Conservation (phyloP, 2,113 vertebrate species). For the Montifringilla adamsi region DNA sequence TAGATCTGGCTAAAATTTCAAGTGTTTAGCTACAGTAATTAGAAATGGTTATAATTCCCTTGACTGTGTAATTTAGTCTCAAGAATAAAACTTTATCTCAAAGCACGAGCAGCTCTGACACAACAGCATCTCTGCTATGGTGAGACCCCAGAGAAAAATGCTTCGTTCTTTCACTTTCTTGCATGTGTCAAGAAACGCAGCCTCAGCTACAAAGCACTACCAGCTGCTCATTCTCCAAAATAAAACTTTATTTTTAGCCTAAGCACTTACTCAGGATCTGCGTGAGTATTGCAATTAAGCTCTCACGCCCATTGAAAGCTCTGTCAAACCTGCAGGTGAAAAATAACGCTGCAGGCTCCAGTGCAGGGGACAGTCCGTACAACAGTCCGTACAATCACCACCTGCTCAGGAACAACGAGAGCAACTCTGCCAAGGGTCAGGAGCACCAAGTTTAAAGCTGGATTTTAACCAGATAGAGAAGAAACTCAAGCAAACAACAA, state of each 20-base stretch:
- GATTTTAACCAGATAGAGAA: not conserved
- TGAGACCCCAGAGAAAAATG: not conserved
- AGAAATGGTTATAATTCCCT: not conserved
- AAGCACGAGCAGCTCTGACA: not conserved
- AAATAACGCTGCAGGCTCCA: not conserved
- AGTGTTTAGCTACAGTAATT: slow-evolving; percentile 21
- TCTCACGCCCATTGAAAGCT: not conserved
- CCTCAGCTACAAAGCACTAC: slow-evolving; percentile 16
- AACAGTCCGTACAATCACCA: not conserved
- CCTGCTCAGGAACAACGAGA: not conserved
- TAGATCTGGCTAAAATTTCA: not conserved
- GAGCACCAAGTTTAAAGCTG: not conserved
- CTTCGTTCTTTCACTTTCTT: not conserved
- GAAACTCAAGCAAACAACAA: not conserved
- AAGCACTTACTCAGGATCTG: slow-evolving; percentile 17
- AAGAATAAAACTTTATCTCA: not conserved
- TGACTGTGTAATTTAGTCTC: not conserved
- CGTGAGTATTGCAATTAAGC: not conserved
- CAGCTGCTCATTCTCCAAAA: slow-evolving; percentile 62
- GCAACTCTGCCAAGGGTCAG: not conserved
- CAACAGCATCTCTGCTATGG: not conserved
- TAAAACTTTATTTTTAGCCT: slow-evolving; percentile 58
- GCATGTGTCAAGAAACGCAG: not conserved
- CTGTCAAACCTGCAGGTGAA: not conserved
- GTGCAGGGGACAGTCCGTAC: not conserved